Conservation (phyloP, 2,888 invertebrate genomes). For the Empis livida region DNA sequence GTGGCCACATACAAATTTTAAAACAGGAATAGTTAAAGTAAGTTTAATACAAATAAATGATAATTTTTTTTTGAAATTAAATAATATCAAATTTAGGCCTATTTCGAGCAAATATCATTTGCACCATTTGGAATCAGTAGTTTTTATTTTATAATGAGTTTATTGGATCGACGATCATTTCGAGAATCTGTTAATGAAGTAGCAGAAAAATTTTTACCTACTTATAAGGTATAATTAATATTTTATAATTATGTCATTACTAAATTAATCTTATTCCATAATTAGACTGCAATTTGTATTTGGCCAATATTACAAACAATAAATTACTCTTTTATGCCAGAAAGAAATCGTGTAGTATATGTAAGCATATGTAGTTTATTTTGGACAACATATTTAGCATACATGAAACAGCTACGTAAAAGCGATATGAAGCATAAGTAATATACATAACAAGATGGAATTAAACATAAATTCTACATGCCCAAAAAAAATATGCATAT, state of each 20-base stretch:
- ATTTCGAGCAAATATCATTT: constrained; percentile 61
- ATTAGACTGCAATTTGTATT: constrained; percentile 42
- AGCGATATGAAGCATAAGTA: neutral
- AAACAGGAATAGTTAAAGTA: constrained; percentile 58
- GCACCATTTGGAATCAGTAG: constrained; percentile 61
- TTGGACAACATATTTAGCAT: constrained; percentile 66
- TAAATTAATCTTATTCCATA: neutral
- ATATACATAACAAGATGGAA: no score
- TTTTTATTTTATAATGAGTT: constrained; percentile 63
- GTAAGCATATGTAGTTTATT: constrained; percentile 58
- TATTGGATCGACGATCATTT: constrained; percentile 53
- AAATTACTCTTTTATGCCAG: constrained; percentile 59
- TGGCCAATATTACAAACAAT: constrained; percentile 65
- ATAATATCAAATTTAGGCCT: no score
- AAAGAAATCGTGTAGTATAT: constrained; percentile 57
- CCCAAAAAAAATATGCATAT: no score
- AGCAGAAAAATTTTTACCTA: constrained; percentile 55
- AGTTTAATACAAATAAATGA: constrained; percentile 5
- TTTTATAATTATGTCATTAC: neutral
- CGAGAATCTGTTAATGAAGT: constrained; percentile 52
- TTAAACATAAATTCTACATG: no score
- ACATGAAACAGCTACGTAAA: constrained; percentile 49
- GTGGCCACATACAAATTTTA: constrained; percentile 60
- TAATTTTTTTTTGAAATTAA: neutral
- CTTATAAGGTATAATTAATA: constrained; percentile 38